These are phyloP conservation scores for Rhynchonycteris naso DNA, from an alignment of 2,797 vertebrate genomes.

Conservation along the genomic window DNA sequence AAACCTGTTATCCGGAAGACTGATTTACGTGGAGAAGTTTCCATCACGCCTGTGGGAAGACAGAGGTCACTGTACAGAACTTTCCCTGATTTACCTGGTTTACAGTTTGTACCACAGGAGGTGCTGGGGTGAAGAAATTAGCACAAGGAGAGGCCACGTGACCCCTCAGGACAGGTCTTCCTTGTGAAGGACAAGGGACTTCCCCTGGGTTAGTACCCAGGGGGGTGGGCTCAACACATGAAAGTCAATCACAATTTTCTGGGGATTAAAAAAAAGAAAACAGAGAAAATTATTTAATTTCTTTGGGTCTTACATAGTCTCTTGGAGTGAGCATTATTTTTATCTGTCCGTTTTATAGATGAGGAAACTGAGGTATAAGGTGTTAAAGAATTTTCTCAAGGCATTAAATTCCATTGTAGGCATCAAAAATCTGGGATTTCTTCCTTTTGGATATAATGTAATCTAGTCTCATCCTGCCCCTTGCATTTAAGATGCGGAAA, in stretches of 20 bases:
- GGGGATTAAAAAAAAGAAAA: background rate
- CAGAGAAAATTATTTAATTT: background rate
- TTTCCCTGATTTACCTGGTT: background rate
- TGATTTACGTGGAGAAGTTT: background rate
- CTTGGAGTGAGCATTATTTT: background rate
- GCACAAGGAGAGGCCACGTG: background rate
- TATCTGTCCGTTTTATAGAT: background rate
- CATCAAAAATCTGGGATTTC: background rate
- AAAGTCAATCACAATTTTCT: background rate
- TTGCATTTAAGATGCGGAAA: background rate
- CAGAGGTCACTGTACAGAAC: background rate
- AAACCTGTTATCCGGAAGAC: background rate
- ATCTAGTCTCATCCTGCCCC: background rate
- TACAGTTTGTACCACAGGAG: accelerated
- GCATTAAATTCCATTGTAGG: background rate
- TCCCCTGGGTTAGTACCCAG: background rate
- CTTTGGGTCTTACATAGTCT: background rate
- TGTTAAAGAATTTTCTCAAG: background rate
- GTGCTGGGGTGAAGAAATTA: background rate
- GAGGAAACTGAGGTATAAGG: background rate
- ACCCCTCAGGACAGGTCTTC: background rate
- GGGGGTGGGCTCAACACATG: background rate
- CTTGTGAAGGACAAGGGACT: background rate
- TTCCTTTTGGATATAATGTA: background rate
- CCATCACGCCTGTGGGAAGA: background rate